A percentile compares a stretch with the other conserved stretches of the same genome.
Conservation (phyloP, 2,888 invertebrate species). For the Sarcophaga variegata region DNA sequence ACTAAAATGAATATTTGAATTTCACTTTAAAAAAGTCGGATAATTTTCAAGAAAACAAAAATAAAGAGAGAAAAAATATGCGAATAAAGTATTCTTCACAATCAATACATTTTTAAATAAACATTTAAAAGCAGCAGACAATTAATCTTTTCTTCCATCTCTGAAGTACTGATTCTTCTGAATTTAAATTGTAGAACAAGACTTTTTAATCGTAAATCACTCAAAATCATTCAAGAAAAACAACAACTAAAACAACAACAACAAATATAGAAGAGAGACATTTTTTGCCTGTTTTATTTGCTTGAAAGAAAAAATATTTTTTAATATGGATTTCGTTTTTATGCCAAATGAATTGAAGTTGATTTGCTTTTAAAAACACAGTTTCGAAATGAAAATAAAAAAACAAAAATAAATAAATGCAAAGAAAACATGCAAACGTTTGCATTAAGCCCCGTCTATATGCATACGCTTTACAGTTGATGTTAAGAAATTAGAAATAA, state of each 20-base stretch:
- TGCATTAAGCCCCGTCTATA: not conserved
- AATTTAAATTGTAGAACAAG: not conserved
- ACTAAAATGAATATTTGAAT: too few species aligned
- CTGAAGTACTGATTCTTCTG: not conserved
- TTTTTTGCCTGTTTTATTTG: not conserved
- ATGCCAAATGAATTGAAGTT: not conserved
- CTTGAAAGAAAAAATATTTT: not conserved
- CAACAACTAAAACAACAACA: not conserved
- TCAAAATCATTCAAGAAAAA: not conserved
- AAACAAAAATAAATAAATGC: not conserved
- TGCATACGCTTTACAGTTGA: too few species aligned
- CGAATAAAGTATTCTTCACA: too few species aligned
- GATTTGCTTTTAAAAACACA: not conserved
- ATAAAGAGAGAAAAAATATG: too few species aligned
- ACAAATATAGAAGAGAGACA: not conserved
- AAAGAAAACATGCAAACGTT: not conserved
- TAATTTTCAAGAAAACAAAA: too few species aligned
- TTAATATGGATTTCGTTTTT: not conserved
- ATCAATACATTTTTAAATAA: too few species aligned
- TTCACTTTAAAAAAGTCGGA: too few species aligned
- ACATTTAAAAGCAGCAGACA: too few species aligned
- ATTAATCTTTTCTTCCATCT: too few species aligned
- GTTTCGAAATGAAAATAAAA: not conserved
- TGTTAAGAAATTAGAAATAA: too few species aligned
- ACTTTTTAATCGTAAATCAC: not conserved